phyloP scores from a whole-genome alignment of 2,113 vertebrate genomes.

The Rostratula benghalensis region DNA sequence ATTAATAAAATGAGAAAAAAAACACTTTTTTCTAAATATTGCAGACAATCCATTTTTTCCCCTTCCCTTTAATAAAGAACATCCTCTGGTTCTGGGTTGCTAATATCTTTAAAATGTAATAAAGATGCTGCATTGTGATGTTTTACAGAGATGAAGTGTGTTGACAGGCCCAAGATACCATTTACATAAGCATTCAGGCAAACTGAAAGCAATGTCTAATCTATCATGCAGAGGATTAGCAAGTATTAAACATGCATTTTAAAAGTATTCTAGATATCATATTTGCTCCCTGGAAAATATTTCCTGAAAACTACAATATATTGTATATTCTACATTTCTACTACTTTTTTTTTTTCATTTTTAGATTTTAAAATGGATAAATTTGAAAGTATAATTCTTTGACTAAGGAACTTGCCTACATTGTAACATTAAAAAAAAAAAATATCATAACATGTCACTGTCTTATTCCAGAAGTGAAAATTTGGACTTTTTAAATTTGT shows the following conservation, averaged over 20 bases:
- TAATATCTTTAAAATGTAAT: background rate
- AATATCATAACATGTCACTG: background rate
- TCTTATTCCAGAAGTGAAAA: background rate
- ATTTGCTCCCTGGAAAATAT: background rate
- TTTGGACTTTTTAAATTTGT: background rate
- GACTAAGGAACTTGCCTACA: background rate
- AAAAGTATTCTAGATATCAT: background rate
- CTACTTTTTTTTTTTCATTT: background rate
- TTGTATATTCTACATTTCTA: background rate
- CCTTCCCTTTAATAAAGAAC: background rate
- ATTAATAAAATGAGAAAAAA: background rate
- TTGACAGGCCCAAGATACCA: background rate
- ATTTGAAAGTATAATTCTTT: background rate
- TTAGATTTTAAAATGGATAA: background rate
- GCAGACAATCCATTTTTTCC: background rate
- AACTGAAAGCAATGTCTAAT: conserved; percentile 1
- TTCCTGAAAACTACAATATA: background rate
- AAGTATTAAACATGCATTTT: conserved; percentile 11
- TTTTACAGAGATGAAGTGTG: background rate
- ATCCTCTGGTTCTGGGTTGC: background rate
- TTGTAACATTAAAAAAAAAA: background rate
- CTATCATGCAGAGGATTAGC: background rate
- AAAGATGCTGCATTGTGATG: background rate
- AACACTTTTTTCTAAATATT: background rate
- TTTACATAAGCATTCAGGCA: background rate